Conservation (phyloP, 2,113 vertebrate genomes). For the Andinoacara biseriatus region DNA sequence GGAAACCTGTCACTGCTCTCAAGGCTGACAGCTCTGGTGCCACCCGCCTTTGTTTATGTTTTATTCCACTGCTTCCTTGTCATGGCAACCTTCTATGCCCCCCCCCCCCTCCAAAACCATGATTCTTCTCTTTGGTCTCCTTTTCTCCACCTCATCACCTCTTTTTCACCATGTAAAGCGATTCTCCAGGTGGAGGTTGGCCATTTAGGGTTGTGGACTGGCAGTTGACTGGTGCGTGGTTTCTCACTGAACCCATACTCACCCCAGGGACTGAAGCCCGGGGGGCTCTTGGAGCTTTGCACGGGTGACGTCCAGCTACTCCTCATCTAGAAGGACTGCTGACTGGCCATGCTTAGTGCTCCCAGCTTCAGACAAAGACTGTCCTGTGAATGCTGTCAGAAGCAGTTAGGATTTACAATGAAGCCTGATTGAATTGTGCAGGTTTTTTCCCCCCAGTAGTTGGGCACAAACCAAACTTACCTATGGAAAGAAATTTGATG, state of each 20-base stretch:
- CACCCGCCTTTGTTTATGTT: constrained; percentile 76
- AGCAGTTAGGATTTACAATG: constrained; percentile 49
- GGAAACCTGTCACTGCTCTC: constrained; percentile 69
- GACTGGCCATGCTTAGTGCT: constrained; percentile 28
- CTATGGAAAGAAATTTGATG: constrained; percentile 47
- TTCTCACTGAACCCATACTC: constrained; percentile 63
- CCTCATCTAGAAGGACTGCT: constrained; percentile 55
- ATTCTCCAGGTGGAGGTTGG: constrained; percentile 75
- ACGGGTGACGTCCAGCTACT: constrained; percentile 61
- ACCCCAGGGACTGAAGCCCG: constrained; percentile 64
- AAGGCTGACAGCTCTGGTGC: constrained; percentile 59
- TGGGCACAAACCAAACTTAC: constrained; percentile 35
- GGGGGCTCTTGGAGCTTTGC: constrained; percentile 46
- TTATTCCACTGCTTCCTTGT: constrained; percentile 66
- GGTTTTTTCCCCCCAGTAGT: constrained; percentile 34
- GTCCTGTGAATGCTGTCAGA: constrained; percentile 63
- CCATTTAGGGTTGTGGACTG: constrained; percentile 62
- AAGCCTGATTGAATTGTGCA: constrained; percentile 60
- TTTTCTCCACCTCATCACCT: constrained; percentile 54
- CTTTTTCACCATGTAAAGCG: constrained; percentile 67
- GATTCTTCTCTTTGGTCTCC: constrained; percentile 48
- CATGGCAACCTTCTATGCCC: constrained; percentile 76
- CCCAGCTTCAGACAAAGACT: constrained; percentile 53
- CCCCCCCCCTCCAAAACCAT: constrained; percentile 45
- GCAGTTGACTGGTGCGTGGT: constrained; percentile 66